Percentiles rank a stretch among this genome's conserved stretches.
Evolutionary conservation across 2,113 vertebrate species (phyloP).

Genomic region (Salvelinus sp.): DNA sequence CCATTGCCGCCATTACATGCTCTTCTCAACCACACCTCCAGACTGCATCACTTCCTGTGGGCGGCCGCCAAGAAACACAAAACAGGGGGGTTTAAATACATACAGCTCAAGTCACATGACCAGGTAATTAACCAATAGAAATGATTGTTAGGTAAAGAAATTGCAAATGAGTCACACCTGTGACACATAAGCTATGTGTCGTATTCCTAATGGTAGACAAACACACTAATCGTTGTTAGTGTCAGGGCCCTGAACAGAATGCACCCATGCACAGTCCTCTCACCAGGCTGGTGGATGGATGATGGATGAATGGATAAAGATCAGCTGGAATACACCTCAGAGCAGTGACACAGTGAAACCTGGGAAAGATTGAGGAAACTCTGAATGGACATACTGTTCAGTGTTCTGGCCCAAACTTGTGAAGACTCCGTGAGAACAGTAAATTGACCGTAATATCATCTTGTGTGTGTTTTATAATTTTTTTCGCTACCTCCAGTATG

Average conservation of each 20-base stretch:
- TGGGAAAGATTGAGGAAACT: slow-evolving; percentile 11
- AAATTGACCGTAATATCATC: background rate
- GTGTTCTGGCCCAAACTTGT: background rate
- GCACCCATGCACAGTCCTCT: too few relatives aligned
- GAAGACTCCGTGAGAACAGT: slow-evolving; percentile 6
- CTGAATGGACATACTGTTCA: slow-evolving; percentile 10
- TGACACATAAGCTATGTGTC: background rate
- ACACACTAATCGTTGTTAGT: background rate
- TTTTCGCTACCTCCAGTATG: slow-evolving; percentile 33
- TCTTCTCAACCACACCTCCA: too few relatives aligned
- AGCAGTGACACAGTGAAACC: slow-evolving; percentile 11
- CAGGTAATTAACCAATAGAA: too few relatives aligned
- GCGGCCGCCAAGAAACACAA: too few relatives aligned
- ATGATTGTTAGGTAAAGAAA: too few relatives aligned
- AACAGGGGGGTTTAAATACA: too few relatives aligned
- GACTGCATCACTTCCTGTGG: too few relatives aligned
- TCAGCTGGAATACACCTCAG: slow-evolving; percentile 17
- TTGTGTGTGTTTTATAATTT: background rate
- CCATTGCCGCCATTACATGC: too few relatives aligned
- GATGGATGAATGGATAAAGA: slow-evolving; percentile 5
- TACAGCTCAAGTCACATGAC: too few relatives aligned
- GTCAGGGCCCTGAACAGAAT: background rate
- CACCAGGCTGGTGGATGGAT: background rate
- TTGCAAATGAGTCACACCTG: too few relatives aligned
- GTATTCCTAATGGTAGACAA: background rate